Evolutionary conservation across 1,140 invertebrate genomes (phyloP).

Genomic region (Helicorthomorpha holstii): DNA sequence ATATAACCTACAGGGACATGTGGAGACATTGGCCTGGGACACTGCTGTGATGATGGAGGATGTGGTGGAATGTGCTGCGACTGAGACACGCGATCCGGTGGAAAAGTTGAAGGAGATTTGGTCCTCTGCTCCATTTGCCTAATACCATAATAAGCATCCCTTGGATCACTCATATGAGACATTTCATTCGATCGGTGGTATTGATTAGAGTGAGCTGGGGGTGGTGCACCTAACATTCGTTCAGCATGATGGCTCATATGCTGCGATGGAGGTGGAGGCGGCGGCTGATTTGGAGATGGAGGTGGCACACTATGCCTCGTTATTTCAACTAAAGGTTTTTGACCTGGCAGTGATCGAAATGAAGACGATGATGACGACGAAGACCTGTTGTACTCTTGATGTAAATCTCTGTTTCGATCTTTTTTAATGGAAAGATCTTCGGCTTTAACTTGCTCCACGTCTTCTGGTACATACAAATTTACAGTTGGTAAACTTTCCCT

Average conservation of each 20-base stretch:
- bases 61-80: background rate
- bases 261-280: background rate
- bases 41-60: background rate
- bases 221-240: background rate
- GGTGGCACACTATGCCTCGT: background rate
- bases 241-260: background rate
- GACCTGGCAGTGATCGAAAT: background rate
- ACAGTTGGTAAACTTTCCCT: background rate
- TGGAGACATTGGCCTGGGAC: constrained; percentile 1
- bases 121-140: background rate
- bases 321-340: background rate
- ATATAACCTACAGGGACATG: constrained; percentile 1
- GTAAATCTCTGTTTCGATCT: background rate
- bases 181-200: background rate
- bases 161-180: background rate
- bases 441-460: background rate
- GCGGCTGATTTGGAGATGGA: background rate
- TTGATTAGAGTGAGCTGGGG: constrained; percentile 4
- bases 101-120: constrained; percentile 6
- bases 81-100: background rate
- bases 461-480: background rate
- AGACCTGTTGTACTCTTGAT: background rate
- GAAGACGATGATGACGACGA: too few relatives aligned
- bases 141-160: constrained; percentile 2
- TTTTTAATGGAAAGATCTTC: background rate